A percentile compares a stretch with the other conserved stretches of the same genome.
Conservation (phyloP, 2,888 invertebrate species). For the Trichopria drosophilae region DNA sequence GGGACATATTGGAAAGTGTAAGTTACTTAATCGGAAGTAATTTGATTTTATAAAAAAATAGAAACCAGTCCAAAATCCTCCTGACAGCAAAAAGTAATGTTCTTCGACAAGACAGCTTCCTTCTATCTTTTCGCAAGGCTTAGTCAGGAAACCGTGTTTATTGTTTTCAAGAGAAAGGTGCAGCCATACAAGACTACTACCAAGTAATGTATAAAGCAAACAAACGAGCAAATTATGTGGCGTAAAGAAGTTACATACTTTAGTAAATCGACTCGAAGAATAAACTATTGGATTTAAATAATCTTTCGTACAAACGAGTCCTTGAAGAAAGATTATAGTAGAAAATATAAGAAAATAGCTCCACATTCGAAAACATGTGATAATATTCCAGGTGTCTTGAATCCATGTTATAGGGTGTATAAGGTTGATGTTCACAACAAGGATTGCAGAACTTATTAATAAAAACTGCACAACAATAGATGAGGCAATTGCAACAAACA, state of each 20-base stretch:
- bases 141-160: conserved; percentile 62
- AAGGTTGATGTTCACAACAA: conserved; percentile 65
- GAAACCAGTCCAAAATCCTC: conserved; percentile 65
- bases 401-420: conserved; percentile 71
- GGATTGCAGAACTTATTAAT: conserved; percentile 47
- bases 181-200: conserved; percentile 70
- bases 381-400: conserved; percentile 63
- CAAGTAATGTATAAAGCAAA: conserved; percentile 66
- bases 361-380: conserved; percentile 68
- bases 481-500: conserved; percentile 65
- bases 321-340: conserved; percentile 69
- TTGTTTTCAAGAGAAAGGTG: conserved; percentile 69
- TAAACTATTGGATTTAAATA: conserved; percentile 67
- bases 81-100: conserved; percentile 68
- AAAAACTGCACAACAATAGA: conserved; percentile 60
- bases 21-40: conserved; percentile 61
- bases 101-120: conserved; percentile 69
- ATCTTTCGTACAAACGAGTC: conserved; percentile 72
- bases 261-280: conserved; percentile 69
- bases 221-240: conserved; percentile 64
- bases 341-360: conserved; percentile 68
- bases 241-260: conserved; percentile 67
- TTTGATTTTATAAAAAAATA: conserved; percentile 66
- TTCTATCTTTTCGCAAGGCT: conserved; percentile 58
- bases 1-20: conserved; percentile 72